Evolutionary conservation across 1,140 invertebrate genomes (phyloP).

Genomic region (Acyrthosiphon pisum): DNA sequence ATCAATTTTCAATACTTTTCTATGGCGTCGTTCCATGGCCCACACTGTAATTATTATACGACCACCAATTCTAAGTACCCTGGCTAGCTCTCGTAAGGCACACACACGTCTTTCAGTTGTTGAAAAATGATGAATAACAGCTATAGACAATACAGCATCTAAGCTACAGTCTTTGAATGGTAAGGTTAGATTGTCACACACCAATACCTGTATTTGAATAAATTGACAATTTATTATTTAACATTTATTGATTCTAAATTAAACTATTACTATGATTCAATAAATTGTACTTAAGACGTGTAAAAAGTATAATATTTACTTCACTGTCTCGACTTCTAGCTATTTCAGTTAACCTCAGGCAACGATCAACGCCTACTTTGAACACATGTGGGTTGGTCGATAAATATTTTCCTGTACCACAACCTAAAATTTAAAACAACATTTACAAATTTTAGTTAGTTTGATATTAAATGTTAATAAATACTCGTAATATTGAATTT

Average conservation of each 20-base stretch:
- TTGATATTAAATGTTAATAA: neutral
- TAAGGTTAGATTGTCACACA: conserved; percentile 87
- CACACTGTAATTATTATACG: conserved; percentile 93
- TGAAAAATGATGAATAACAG: conserved; percentile 94
- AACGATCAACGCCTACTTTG: conserved; percentile 87
- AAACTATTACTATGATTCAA: neutral
- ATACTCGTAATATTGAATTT: neutral
- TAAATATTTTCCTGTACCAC: conserved; percentile 92
- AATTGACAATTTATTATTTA: neutral
- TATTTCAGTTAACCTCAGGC: conserved; percentile 77
- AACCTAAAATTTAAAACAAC: conserved; percentile 70
- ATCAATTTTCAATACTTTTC: conserved; percentile 69
- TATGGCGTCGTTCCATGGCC: conserved; percentile 93
- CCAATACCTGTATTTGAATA: conserved; percentile 71
- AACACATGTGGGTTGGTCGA: conserved; percentile 84
- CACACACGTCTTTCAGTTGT: conserved; percentile 87
- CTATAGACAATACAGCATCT: conserved; percentile 92
- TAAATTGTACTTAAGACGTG: neutral
- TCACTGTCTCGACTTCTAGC: conserved; percentile 82
- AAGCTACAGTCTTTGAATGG: conserved; percentile 92
- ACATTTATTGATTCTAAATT: neutral
- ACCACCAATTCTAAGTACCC: conserved; percentile 89
- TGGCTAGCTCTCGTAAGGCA: conserved; percentile 85
- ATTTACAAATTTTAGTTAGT: neutral
- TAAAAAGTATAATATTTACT: conserved; percentile 66